Evolutionary conservation across 2,888 invertebrate species (phyloP), one percentile per base, ranked within the genome.

Genomic region (Acleris cristana): DNA sequence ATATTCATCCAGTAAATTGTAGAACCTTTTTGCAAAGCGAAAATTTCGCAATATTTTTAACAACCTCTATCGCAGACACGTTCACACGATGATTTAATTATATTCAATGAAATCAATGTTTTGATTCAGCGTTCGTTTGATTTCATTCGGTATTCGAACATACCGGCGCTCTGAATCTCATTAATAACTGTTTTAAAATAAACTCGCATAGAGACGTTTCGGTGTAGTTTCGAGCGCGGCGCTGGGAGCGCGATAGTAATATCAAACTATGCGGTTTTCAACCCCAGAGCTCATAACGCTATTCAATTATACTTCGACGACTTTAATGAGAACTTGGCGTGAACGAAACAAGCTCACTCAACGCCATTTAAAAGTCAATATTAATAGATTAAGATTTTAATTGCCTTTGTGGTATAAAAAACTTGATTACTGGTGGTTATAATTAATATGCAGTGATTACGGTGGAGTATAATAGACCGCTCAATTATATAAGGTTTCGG

Each of bases 371-470:
- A 64, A 68, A 69, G 59, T 69, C 68, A 60, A 69, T 64, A 68
- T 60, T 64, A 69, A 60, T 55, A 69, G 60, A 69, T 69, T 69
- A 69, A 51, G 59, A 69, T 64, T 69, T 69, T 64, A 69, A 69
- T 69, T 60, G 49, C 68, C 49, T 40, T 59, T 62, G 49, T 12
- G 19, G 44, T 45, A 64, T n/a, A 53, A 23, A 51, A 65, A 62
- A 54, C 34, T 67, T 63, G 62, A 63, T 67, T 67, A 58, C 62
- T 53, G 53, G 44, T 57, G 67, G 66, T 58, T 63, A 67, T 54
- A 63, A 67, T 58, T 67, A 54, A 67, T 67, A 67, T 26, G 19
- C 49, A 48, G 53, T 67, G 62, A 63, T 67, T 67, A 54, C 49
- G 67, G 53, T 58, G 63, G 54, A 67, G 58, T 63, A 67, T 63